Evolutionary conservation across 2,797 vertebrate species (phyloP).

Genomic region (Sphenopsis melanotis): DNA sequence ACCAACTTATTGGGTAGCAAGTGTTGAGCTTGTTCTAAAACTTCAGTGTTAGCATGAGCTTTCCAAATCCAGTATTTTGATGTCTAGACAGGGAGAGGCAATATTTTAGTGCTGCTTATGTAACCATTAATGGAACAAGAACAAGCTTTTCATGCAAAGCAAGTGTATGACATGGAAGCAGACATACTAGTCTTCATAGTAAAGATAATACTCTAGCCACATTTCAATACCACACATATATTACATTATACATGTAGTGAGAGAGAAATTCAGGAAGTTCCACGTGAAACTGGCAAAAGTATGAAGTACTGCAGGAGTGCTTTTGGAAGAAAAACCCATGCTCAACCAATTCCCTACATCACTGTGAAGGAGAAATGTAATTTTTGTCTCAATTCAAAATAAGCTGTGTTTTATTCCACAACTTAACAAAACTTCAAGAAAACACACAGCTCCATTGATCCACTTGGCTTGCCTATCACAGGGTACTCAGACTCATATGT

Average conservation of each 20-base stretch:
- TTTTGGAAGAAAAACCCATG: background rate
- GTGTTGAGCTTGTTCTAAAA: background rate
- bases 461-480: background rate
- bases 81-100: background rate
- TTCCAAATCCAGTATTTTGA: background rate
- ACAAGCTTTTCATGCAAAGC: background rate
- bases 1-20: background rate
- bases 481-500: background rate
- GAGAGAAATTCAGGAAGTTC: constrained; percentile 9
- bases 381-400: background rate
- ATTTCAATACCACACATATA: background rate
- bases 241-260: background rate
- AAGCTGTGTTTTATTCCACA: constrained; percentile 12
- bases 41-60: background rate
- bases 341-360: background rate
- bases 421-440: background rate
- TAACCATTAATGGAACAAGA: background rate
- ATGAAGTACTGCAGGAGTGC: background rate
- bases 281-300: background rate
- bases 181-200: background rate
- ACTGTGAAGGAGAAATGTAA: background rate
- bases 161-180: background rate
- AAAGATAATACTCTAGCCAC: background rate
- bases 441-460: constrained; percentile 14
- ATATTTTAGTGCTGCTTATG: background rate